phyloP scores from a whole-genome alignment of 2,797 vertebrate species.

The Amblyraja radiata region DNA sequence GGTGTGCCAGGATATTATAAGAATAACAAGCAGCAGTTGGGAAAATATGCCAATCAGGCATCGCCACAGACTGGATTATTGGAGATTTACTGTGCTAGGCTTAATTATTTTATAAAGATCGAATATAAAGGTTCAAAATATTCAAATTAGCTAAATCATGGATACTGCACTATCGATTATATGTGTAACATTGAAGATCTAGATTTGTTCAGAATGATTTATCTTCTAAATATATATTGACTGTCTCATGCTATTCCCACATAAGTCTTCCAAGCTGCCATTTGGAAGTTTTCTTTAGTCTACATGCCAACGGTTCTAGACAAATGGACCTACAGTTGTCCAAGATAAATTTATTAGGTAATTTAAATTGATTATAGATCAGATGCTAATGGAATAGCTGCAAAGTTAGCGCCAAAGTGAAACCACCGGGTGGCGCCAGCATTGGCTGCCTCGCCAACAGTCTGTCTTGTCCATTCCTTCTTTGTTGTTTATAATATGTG shows the following conservation, averaged over 20 bases:
- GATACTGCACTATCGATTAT: neutral
- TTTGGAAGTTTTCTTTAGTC: neutral
- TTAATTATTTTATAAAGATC: neutral
- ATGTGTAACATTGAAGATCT: neutral
- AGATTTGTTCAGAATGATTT: neutral
- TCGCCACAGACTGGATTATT: too few relatives aligned
- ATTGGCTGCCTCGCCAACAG: too few relatives aligned
- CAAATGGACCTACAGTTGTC: neutral
- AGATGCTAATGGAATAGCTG: neutral
- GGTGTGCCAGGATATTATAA: too few relatives aligned
- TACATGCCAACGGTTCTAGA: neutral
- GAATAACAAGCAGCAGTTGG: too few relatives aligned
- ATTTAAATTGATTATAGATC: neutral
- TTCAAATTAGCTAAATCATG: neutral
- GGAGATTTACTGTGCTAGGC: too few relatives aligned
- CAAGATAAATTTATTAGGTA: neutral
- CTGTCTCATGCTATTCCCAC: neutral
- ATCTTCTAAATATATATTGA: neutral
- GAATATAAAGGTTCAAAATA: neutral
- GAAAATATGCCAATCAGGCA: too few relatives aligned
- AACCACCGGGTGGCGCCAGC: too few relatives aligned
- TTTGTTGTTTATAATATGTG: too few relatives aligned
- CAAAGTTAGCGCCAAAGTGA: too few relatives aligned
- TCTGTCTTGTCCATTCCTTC: too few relatives aligned
- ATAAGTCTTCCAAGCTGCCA: neutral